Evolutionary conservation across 1,140 invertebrate species (phyloP).

Genomic region (Drosophila carrolli): DNA sequence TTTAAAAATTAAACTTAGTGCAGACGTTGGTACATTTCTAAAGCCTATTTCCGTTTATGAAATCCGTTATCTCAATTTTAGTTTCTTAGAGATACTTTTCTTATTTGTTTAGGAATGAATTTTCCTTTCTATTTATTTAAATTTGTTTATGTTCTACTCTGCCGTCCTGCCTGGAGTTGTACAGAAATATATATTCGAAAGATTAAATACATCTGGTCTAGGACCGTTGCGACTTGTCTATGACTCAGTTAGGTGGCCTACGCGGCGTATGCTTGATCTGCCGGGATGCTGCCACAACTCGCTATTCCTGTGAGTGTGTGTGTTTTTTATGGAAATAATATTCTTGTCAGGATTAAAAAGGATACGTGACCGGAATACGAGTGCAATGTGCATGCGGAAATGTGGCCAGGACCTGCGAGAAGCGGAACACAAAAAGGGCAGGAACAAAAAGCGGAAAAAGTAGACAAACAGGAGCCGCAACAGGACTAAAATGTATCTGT

Average conservation of each 20-base stretch:
- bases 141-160: conserved; percentile 7
- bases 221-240: conserved; percentile 34
- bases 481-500: conserved; percentile 62
- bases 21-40: too few species aligned
- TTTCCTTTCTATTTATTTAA: not conserved
- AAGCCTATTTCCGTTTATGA: too few species aligned
- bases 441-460: conserved; percentile 30
- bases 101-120: not conserved
- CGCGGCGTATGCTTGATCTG: conserved; percentile 61
- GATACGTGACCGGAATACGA: conserved; percentile 81
- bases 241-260: conserved; percentile 50
- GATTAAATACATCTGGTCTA: conserved; percentile 42
- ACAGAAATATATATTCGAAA: conserved; percentile 15
- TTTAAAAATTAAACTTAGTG: too few species aligned
- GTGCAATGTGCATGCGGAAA: conserved; percentile 59
- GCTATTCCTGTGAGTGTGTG: conserved; percentile 15
- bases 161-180: not conserved
- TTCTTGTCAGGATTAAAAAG: conserved; percentile 84
- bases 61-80: too few species aligned
- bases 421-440: conserved; percentile 39
- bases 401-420: conserved; percentile 38
- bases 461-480: conserved; percentile 45
- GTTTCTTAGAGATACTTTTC: too few species aligned
- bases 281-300: conserved; percentile 19
- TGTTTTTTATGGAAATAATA: conserved; percentile 83